Conservation (phyloP, 1,140 invertebrate genomes). For the Cephus cinctus region DNA sequence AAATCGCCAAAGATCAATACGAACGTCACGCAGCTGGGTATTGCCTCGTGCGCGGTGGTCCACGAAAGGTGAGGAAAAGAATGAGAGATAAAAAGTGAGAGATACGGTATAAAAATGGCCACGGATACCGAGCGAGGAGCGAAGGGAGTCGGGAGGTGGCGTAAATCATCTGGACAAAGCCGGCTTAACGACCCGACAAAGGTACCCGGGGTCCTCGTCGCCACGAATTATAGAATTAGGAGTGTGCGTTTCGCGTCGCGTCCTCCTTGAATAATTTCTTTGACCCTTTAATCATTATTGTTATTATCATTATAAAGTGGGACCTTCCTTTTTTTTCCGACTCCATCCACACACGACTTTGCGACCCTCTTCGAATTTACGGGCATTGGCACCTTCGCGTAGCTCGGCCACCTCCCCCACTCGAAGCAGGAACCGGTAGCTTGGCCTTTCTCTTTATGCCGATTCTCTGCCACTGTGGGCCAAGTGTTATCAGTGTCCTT, state of each 20-base stretch:
- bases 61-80: no score
- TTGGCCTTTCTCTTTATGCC: no score
- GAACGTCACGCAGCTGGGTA: no score
- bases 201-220: slow-evolving; percentile 36
- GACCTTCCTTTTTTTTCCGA: slow-evolving; percentile 3
- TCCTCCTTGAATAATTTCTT: slow-evolving; percentile 15
- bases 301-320: slow-evolving; percentile 7
- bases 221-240: slow-evolving; percentile 51
- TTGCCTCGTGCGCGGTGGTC: no score
- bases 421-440: no score
- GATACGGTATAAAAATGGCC: no score
- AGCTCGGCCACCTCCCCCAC: no score
- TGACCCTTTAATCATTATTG: slow-evolving; percentile 9
- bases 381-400: slow-evolving; percentile 35
- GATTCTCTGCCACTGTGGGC: no score
- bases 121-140: slow-evolving; percentile 32
- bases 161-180: slow-evolving; percentile 54
- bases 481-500: no score
- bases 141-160: slow-evolving; percentile 40
- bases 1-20: no score
- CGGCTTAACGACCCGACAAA: slow-evolving; percentile 55
- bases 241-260: slow-evolving; percentile 35
- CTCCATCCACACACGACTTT: slow-evolving; percentile 8
- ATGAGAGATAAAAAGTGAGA: neutral
- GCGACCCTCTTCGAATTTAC: slow-evolving; percentile 34